Conservation (phyloP, 2,113 vertebrate species). For the Cathartes aura region DNA sequence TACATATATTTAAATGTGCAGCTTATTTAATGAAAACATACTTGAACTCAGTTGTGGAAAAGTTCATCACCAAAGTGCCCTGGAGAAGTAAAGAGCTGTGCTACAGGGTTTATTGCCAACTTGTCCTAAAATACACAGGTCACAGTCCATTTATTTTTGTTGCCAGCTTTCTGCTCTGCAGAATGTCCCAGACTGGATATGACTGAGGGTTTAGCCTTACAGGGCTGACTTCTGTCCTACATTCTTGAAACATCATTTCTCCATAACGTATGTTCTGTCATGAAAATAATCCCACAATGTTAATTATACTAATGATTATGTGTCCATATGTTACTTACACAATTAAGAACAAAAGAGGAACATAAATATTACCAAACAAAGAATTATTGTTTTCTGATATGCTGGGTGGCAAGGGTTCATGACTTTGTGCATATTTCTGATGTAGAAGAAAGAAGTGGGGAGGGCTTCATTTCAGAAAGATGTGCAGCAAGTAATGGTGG, state of each 20-base stretch:
- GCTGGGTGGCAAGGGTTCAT: background rate
- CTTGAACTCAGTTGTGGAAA: background rate
- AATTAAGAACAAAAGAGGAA: background rate
- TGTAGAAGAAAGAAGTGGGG: background rate
- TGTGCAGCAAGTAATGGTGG: background rate
- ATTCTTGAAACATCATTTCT: background rate
- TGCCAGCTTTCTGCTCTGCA: background rate
- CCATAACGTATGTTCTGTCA: background rate
- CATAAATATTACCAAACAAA: background rate
- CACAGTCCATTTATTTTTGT: background rate
- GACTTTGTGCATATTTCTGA: background rate
- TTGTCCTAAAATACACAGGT: constrained; percentile 3
- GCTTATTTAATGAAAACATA: background rate
- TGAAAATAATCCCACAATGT: background rate
- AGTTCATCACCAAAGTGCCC: background rate
- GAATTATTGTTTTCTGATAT: background rate
- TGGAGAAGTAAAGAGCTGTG: background rate
- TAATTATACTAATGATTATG: background rate
- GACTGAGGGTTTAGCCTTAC: background rate
- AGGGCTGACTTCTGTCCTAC: background rate
- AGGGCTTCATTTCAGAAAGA: background rate
- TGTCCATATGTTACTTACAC: background rate
- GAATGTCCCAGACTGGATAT: background rate
- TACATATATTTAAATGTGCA: background rate
- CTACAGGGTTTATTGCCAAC: background rate